A percentile compares a stretch with the other conserved stretches of the same genome.
phyloP scores from a whole-genome alignment of 2,113 vertebrate species.

The Tichodroma muraria region DNA sequence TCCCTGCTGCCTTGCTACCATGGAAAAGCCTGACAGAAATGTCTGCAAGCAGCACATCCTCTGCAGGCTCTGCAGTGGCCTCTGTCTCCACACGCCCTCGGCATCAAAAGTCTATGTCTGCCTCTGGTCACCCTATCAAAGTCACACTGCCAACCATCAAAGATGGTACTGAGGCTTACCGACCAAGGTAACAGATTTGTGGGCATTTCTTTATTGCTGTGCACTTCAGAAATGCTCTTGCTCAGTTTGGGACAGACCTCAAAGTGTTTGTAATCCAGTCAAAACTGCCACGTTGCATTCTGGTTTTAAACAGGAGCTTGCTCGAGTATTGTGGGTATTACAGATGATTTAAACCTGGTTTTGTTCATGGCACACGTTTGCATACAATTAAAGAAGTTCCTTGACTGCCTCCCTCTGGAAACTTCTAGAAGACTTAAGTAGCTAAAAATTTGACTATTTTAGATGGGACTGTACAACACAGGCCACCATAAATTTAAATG shows the following conservation, averaged over 20 bases:
- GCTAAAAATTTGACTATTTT: background rate
- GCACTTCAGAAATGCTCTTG: background rate
- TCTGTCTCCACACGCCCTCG: conserved; percentile 85
- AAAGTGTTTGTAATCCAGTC: background rate
- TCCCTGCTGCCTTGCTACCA: background rate
- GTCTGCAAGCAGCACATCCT: conserved; percentile 81
- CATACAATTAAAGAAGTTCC: background rate
- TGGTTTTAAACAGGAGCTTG: background rate
- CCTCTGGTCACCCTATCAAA: conserved; percentile 95
- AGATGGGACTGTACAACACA: background rate
- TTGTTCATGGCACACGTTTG: background rate
- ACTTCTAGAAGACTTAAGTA: background rate
- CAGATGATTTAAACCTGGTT: background rate
- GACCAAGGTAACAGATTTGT: conserved; percentile 75
- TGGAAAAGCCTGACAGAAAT: conserved; percentile 87
- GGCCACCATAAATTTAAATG: background rate
- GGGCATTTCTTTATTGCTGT: background rate
- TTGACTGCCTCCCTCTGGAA: conserved; percentile 26
- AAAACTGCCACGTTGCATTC: accelerated
- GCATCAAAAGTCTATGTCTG: conserved; percentile 97
- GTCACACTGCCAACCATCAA: conserved; percentile 93
- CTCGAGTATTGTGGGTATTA: background rate
- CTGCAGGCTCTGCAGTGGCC: conserved; percentile 65
- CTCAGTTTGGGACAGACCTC: background rate
- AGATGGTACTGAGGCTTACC: conserved; percentile 86